Percentiles rank a stretch among this genome's conserved stretches.
Conservation (phyloP, 1,140 invertebrate species). For the Campodea augens region DNA sequence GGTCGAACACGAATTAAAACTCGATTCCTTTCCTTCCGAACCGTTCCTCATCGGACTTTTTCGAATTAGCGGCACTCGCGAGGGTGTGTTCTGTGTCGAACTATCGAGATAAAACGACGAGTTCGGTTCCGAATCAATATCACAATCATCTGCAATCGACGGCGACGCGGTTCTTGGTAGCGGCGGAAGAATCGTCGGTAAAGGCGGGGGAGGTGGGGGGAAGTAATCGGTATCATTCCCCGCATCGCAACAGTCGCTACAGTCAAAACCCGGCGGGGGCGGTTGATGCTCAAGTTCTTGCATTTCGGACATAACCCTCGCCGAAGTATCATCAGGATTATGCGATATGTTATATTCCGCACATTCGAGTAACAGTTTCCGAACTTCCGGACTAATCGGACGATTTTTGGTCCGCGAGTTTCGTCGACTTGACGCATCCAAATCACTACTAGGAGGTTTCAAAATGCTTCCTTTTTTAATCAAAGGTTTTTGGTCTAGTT, state of each 20-base stretch:
- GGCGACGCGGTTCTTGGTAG: not conserved
- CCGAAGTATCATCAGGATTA: constrained; percentile 17
- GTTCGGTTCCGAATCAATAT: not conserved
- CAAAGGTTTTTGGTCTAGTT: not conserved
- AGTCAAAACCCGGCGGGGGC: not conserved
- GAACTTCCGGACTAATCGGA: constrained; percentile 12
- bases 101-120: constrained; percentile 20
- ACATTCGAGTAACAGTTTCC: constrained; percentile 17
- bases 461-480: no score
- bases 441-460: no score
- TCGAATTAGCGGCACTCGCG: constrained; percentile 45
- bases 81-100: constrained; percentile 45
- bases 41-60: not conserved
- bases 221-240: not conserved
- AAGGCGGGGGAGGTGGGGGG: constrained; percentile 4
- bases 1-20: no score
- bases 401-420: no score
- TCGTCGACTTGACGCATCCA: no score
- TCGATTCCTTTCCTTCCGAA: no score
- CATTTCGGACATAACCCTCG: constrained; percentile 20
- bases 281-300: constrained; percentile 13
- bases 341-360: constrained; percentile 22
- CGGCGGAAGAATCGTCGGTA: not conserved
- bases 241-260: not conserved
- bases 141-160: not conserved